phyloP scores from a whole-genome alignment of 2,113 vertebrate genomes.

The Urocynchramus pylzowi region DNA sequence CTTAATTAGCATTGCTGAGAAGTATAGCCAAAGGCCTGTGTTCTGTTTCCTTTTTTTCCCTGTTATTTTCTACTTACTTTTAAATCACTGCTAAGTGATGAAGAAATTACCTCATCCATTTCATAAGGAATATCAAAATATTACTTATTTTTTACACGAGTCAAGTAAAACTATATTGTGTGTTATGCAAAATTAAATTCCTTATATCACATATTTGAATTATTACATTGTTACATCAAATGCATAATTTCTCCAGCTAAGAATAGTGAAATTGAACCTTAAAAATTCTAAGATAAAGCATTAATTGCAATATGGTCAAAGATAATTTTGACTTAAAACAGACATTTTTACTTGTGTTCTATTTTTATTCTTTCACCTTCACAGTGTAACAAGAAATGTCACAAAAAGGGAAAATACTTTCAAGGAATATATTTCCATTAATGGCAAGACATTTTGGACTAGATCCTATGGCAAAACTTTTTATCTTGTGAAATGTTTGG shows the following conservation, averaged over 20 bases:
- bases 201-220: neutral
- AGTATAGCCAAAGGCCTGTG: neutral
- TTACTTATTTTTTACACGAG: neutral
- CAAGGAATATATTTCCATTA: neutral
- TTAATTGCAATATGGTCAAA: neutral
- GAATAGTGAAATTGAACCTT: neutral
- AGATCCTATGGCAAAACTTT: neutral
- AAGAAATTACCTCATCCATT: neutral
- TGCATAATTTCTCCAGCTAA: neutral
- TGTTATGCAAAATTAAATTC: neutral
- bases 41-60: neutral
- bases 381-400: neutral
- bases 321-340: neutral
- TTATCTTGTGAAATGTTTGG: neutral
- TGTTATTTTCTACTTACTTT: neutral
- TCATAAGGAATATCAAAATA: neutral
- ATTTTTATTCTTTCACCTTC: neutral
- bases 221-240: neutral
- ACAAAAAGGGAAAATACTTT: neutral
- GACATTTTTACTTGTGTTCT: neutral
- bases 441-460: neutral
- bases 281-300: neutral
- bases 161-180: neutral
- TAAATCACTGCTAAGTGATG: neutral
- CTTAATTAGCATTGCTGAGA: neutral